Base-by-base conservation (phyloP, 1,140 invertebrate species). In the Heliothis subflexa region DNA sequence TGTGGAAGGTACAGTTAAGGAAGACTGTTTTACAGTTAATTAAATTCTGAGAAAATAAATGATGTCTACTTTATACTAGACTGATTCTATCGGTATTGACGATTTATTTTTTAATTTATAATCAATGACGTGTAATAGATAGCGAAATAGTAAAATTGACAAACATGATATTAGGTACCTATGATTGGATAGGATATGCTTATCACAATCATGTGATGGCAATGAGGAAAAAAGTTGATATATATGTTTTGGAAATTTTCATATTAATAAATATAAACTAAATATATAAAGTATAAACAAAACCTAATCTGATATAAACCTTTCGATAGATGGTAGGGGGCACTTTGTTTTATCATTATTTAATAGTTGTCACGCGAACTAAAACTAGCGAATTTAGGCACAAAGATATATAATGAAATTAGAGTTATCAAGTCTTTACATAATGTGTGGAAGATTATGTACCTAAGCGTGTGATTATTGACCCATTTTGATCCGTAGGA, bases 171-270 rank as follows among this genome's bases (percentile, higher is more conserved):
- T n/a, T 3, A 14, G 4, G 4, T n/a, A n/a, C n/a, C 50, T 52
- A 52, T 52, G 13, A 59, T 59, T 59, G 57, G 12, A 25, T 59
- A 59, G 57, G 14, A 28, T 25, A 12, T 59, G 57, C 33, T 40
- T 62, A 62, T 62, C 59, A n/a, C n/a, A 33, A n/a, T 62, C 28
- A 33, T 64, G 45, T 64, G 13, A 64, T n/a, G 61, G 33, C 57
- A 61, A 4, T 14, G 14, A 18, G 57, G 13, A 10, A 61, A 62
- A 62, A 14, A 62, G 7, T 33, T 33, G 7, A 3, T 64, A 18
- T 33, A 64, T 64, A 64, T 47, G 16, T 64, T 40, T 18, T 45
- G 61, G 40, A 64, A 64, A 64, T 64, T 47, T 64, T 64, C 40
- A 33, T 64, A 64, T 64, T 64, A 7, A 45, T 64, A 18, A 64